Evolutionary conservation across 2,888 invertebrate genomes (phyloP).

Genomic region (Aporophyla nigra): DNA sequence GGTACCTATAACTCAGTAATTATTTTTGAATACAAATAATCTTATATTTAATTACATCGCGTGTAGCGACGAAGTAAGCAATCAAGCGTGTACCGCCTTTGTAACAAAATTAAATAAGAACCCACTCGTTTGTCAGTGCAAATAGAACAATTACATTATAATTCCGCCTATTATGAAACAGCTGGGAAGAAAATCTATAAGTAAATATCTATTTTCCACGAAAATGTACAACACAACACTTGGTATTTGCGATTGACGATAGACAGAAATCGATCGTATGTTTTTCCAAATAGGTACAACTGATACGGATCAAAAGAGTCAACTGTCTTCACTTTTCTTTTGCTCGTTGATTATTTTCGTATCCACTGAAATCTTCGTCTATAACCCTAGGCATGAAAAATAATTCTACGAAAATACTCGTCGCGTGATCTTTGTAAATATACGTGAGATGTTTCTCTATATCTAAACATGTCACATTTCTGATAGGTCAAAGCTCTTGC

Average conservation of each 20-base stretch:
- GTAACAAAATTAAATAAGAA: slow-evolving; percentile 15
- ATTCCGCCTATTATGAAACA: neutral
- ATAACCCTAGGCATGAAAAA: slow-evolving; percentile 15
- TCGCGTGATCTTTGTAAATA: slow-evolving; percentile 20
- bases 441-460: slow-evolving; percentile 29
- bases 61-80: slow-evolving; percentile 15
- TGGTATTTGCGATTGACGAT: slow-evolving; percentile 33
- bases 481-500: slow-evolving; percentile 32
- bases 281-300: slow-evolving; percentile 38
- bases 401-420: slow-evolving; percentile 24
- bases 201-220: neutral
- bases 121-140: slow-evolving; percentile 22
- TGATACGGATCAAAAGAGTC: slow-evolving; percentile 56
- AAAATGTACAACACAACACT: neutral
- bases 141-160: slow-evolving; percentile 21
- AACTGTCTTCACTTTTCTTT: slow-evolving; percentile 36
- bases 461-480: slow-evolving; percentile 31
- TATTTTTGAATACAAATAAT: slow-evolving; percentile 12
- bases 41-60: slow-evolving; percentile 26
- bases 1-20: neutral
- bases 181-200: neutral
- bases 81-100: slow-evolving; percentile 14
- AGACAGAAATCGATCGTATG: slow-evolving; percentile 26
- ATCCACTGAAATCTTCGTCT: slow-evolving; percentile 15
- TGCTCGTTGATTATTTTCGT: slow-evolving; percentile 45